Evolutionary conservation across 1,140 invertebrate genomes (phyloP).

Genomic region (Drosophila nebulosa): DNA sequence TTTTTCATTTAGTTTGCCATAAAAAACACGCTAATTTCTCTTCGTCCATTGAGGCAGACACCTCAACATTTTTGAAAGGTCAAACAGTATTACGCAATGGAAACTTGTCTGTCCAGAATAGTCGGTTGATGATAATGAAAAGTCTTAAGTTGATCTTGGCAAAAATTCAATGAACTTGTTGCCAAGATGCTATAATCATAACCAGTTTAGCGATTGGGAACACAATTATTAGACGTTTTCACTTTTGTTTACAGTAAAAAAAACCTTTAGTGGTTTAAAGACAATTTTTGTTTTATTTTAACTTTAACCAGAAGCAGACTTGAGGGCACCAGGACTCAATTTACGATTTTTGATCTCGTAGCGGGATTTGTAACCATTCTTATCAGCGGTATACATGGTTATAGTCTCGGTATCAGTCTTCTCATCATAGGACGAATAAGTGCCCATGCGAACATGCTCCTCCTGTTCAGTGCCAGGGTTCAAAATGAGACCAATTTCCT

Average conservation of each 20-base stretch:
- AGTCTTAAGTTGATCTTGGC: constrained; percentile 53
- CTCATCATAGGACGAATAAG: constrained; percentile 58
- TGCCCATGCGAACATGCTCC: constrained; percentile 76
- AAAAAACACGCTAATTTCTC: constrained; percentile 40
- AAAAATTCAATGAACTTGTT: constrained; percentile 20
- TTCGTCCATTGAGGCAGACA: neutral
- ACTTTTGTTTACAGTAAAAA: neutral
- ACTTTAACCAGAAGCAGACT: constrained; percentile 69
- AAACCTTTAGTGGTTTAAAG: neutral
- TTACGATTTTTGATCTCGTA: constrained; percentile 73
- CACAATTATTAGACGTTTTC: constrained; percentile 7
- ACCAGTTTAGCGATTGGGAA: constrained; percentile 45
- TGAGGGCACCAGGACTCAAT: constrained; percentile 60
- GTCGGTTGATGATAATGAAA: constrained; percentile 49
- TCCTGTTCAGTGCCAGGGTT: constrained; percentile 70
- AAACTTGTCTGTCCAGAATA: constrained; percentile 59
- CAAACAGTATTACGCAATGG: constrained; percentile 48
- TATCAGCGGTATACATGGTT: constrained; percentile 78
- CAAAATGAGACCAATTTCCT: constrained; percentile 74
- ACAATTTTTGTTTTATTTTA: neutral
- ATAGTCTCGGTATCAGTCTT: constrained; percentile 72
- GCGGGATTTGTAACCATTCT: constrained; percentile 73
- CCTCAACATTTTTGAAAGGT: constrained; percentile 44
- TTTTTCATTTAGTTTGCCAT: constrained; percentile 20
- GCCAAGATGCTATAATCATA: constrained; percentile 20